Percentiles rank a stretch among this genome's conserved stretches.
Evolutionary conservation across 1,140 invertebrate genomes (phyloP).

Genomic region (Magallana angulata): DNA sequence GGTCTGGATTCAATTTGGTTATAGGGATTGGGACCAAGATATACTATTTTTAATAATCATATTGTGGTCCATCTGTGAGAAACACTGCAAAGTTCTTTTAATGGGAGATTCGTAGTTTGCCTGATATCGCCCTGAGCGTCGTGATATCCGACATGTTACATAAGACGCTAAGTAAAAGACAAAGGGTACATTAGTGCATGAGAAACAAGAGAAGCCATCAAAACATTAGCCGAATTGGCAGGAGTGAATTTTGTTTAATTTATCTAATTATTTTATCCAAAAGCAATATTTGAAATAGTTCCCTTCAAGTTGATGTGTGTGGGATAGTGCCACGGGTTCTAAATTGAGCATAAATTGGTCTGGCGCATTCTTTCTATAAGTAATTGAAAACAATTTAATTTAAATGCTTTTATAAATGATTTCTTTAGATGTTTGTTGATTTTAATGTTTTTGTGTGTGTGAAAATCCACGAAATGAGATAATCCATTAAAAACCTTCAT

Average conservation of each 20-base stretch:
- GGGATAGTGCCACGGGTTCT: not conserved
- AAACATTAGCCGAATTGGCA: conserved; percentile 29
- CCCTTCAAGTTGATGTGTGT: not conserved
- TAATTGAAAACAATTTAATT: conserved; percentile 36
- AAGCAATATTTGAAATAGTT: conserved; percentile 32
- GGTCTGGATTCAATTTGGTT: no score
- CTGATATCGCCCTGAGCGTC: not conserved
- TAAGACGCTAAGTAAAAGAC: not conserved
- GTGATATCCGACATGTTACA: not conserved
- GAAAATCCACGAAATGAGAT: not conserved
- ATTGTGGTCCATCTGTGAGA: no score
- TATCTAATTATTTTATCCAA: conserved; percentile 23
- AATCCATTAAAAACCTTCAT: not conserved
- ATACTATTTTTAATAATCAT: no score
- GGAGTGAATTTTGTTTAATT: not conserved
- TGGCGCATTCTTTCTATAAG: not conserved
- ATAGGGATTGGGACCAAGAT: no score
- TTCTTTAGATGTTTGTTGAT: conserved; percentile 16
- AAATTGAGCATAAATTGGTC: conserved; percentile 31
- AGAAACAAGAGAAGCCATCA: not conserved
- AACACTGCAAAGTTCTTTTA: no score
- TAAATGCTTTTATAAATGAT: conserved; percentile 24
- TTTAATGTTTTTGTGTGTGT: not conserved
- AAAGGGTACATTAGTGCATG: not conserved
- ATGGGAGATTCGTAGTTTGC: no score